These are phyloP conservation scores for Pristionchus japonicus DNA, from an alignment of 2,888 invertebrate genomes.

Conservation along the genomic window DNA sequence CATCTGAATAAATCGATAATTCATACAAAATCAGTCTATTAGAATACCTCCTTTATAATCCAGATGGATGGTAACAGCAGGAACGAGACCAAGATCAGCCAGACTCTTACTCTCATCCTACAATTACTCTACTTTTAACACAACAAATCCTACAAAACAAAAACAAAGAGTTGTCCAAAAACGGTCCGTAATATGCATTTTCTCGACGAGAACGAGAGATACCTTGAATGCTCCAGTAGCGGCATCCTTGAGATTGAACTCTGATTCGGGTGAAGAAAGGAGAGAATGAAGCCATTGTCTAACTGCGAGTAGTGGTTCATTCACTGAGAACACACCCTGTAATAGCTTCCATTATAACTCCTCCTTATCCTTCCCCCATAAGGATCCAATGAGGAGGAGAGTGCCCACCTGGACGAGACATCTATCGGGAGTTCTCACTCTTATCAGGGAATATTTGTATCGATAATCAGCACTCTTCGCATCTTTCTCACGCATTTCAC, in stretches of 20 bases:
- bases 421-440: conserved; percentile 87
- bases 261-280: conserved; percentile 48
- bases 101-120: conserved; percentile 83
- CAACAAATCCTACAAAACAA: background rate
- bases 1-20: background rate
- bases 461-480: conserved; percentile 86
- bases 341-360: too few species aligned
- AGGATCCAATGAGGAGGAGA: too few species aligned
- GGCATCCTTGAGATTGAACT: conserved; percentile 61
- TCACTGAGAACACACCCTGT: conserved; percentile 67
- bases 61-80: conserved; percentile 87
- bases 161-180: background rate
- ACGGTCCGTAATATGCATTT: too few species aligned
- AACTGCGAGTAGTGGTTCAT: conserved; percentile 61
- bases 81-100: conserved; percentile 86
- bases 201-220: too few species aligned
- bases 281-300: conserved; percentile 58
- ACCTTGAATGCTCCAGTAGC: conserved; percentile 40
- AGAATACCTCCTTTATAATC: background rate
- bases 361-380: too few species aligned
- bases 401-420: conserved; percentile 62
- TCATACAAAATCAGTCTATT: background rate
- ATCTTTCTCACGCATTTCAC: conserved; percentile 94
- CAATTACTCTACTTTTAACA: background rate
- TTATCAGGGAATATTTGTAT: conserved; percentile 88